Evolutionary conservation across 2,113 vertebrate genomes (phyloP).

Genomic region (Setophaga coronata): DNA sequence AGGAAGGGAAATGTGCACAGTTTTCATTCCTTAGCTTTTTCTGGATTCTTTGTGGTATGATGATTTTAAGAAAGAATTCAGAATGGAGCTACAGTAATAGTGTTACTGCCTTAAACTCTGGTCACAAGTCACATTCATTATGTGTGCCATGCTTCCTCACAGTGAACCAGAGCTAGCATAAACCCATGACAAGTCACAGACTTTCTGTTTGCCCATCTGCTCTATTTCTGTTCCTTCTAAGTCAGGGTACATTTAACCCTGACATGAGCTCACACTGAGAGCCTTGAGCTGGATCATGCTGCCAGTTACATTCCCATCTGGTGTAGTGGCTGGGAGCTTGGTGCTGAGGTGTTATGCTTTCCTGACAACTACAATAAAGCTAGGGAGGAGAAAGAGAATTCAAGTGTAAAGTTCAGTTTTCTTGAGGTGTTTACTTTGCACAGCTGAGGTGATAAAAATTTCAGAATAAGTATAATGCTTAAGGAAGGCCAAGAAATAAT

Average conservation of each 20-base stretch:
- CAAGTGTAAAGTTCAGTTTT: background rate
- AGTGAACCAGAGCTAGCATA: background rate
- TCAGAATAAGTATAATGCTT: background rate
- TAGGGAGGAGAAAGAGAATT: background rate
- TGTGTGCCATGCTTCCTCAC: background rate
- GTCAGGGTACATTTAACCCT: background rate
- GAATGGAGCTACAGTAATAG: background rate
- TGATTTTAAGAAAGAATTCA: background rate
- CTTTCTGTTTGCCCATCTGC: background rate
- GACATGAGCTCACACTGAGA: background rate
- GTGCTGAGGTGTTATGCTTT: rapidly evolving
- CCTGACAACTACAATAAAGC: background rate
- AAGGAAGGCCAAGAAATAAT: background rate
- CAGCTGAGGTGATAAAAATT: background rate
- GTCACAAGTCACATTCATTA: background rate
- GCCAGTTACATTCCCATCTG: background rate
- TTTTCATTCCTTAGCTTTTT: background rate
- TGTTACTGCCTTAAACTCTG: background rate
- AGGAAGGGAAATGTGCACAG: background rate
- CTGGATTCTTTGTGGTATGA: background rate
- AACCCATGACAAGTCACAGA: background rate
- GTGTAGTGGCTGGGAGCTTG: background rate
- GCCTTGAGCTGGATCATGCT: background rate
- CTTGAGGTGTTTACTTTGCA: background rate
- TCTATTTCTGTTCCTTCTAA: background rate